Evolutionary conservation across 2,888 invertebrate species (phyloP).

Genomic region (Lithophane leautieri): DNA sequence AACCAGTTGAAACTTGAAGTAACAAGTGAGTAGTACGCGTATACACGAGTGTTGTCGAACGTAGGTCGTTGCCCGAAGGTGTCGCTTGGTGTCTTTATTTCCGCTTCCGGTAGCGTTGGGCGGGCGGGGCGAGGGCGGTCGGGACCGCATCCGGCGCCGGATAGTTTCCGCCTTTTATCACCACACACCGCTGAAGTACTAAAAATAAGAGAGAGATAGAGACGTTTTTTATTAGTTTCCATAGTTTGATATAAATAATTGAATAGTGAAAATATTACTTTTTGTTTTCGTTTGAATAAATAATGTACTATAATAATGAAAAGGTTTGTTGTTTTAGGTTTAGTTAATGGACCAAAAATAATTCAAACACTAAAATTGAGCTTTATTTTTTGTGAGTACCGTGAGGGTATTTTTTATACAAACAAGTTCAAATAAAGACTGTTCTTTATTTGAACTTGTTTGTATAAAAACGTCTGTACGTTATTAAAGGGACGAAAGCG

Average conservation of each 20-base stretch:
- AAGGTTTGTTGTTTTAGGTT: constrained; percentile 9
- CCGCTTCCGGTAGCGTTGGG: constrained; percentile 65
- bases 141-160: constrained; percentile 60
- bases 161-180: constrained; percentile 70
- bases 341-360: constrained; percentile 10
- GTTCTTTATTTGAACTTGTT: too few species aligned
- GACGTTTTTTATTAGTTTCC: constrained; percentile 26
- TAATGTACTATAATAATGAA: constrained; percentile 5
- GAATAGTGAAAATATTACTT: constrained; percentile 11
- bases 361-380: background rate
- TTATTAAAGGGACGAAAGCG: constrained; percentile 1
- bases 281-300: constrained; percentile 28
- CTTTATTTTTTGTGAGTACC: constrained; percentile 4
- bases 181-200: constrained; percentile 48
- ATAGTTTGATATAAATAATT: constrained; percentile 26
- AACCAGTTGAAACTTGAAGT: constrained; percentile 33
- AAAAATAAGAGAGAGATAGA: constrained; percentile 32
- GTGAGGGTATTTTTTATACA: constrained; percentile 18
- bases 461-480: too few species aligned
- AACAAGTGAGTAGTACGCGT: constrained; percentile 50
- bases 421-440: constrained; percentile 27
- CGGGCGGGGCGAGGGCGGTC: constrained; percentile 45
- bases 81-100: constrained; percentile 67
- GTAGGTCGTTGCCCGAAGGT: constrained; percentile 66
- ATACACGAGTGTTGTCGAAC: constrained; percentile 41